Evolutionary conservation across 1,140 invertebrate genomes (phyloP), one percentile per base, ranked within the genome.

Genomic region (Cotesia typhae): DNA sequence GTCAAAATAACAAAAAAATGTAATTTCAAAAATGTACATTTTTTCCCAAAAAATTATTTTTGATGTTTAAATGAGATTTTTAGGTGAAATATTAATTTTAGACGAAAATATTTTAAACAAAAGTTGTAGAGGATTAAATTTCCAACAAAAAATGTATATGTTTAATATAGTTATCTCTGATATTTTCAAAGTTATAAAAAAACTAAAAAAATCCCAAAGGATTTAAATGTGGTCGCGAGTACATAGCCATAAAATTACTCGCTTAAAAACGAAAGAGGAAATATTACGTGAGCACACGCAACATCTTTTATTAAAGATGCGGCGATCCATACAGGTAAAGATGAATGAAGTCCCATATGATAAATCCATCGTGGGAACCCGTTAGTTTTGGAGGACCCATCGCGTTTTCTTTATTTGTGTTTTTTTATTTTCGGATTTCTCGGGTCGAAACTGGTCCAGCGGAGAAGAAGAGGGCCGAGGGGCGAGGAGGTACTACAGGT

Each of bases 281-380:
- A 67, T 52, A 12, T 70, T 73, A 66, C 74, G 68, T 73, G 67
- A 73, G 61, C n/a, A 36, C 37, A 61, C 60, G 60, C 68, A 61
- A 71, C 51, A 59, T 52, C 52, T 59, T 69, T 59, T 47, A 53
- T 35, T 9, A 41, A 36, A 61, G 67, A 59, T 36, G n/a, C 38
- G 63, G 68, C 51, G 66, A 70, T 68, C 70, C 64, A 67, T 71
- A 73, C 60, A 72, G 37, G 63, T 66, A 67, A 3, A 67, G 10
- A 70, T 68, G 69, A 67, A 71, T 61, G 51, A 4, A 37, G 10
- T 47, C 41, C 41, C 41, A 77, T 70, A 69, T 75, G 76, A 76
- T 73, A 70, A 71, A 75, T 61, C 59, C 47, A 74, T 82, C 85
- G 84, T 87, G 85, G 83, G 84, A 87, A 87, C 77, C 80, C 76